phyloP scores from a whole-genome alignment of 2,888 invertebrate species.

The Ennomos fuscantarius region DNA sequence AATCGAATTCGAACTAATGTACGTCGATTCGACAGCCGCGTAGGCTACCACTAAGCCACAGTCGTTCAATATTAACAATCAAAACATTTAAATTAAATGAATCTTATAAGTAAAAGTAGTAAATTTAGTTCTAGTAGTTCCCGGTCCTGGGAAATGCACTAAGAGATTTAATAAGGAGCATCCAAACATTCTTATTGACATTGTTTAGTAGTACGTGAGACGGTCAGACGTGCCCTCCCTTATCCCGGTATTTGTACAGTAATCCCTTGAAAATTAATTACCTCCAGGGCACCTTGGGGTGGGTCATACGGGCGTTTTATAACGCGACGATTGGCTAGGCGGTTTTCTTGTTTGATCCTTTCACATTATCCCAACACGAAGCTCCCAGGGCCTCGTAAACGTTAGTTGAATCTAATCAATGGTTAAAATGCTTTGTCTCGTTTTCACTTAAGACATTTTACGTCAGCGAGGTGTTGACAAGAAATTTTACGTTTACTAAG shows the following conservation, averaged over 20 bases:
- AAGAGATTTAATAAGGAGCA: constrained; percentile 42
- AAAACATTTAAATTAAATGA: no score
- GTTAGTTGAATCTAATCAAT: constrained; percentile 9
- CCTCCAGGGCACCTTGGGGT: constrained; percentile 46
- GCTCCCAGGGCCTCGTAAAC: no score
- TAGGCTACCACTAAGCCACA: no score
- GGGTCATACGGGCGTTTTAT: constrained; percentile 22
- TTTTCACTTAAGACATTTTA: no score
- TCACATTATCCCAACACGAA: no score
- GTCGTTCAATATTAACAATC: no score
- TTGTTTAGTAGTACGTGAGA: constrained; percentile 64
- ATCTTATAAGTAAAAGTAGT: no score
- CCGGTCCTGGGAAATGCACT: constrained; percentile 2
- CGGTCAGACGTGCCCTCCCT: constrained; percentile 63
- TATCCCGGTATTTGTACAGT: constrained; percentile 74
- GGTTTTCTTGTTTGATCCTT: no score
- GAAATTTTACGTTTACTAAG: no score
- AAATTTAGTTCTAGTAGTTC: not conserved
- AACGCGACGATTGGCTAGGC: not conserved
- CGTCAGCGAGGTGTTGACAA: no score
- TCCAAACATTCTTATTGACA: constrained; percentile 54
- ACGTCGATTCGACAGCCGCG: no score
- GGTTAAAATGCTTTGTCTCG: not conserved
- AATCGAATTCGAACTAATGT: no score
- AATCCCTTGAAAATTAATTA: constrained; percentile 82